Evolutionary conservation across 2,888 invertebrate species (phyloP).

Genomic region (Lucinisca nassula): DNA sequence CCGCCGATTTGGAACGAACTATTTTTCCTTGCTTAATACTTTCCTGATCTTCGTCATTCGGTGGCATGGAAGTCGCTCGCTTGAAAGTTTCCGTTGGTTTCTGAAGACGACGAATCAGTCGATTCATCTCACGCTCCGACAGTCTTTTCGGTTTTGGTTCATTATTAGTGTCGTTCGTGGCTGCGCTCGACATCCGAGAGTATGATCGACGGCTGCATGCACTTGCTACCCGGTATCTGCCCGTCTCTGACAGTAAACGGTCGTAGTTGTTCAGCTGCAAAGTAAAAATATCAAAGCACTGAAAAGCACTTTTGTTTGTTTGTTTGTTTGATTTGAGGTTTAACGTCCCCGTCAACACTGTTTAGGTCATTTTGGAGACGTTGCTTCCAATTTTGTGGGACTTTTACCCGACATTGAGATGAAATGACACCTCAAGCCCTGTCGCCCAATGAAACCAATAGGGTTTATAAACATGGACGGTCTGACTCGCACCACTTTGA

Average conservation of each 20-base stretch:
- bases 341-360: too few relatives aligned
- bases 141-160: slow-evolving; percentile 43
- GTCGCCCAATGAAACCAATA: too few relatives aligned
- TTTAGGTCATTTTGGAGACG: too few relatives aligned
- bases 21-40: slow-evolving; percentile 72
- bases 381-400: too few relatives aligned
- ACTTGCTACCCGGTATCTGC: slow-evolving; percentile 64
- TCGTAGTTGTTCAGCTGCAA: slow-evolving; percentile 69
- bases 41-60: slow-evolving; percentile 57
- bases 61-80: slow-evolving; percentile 52
- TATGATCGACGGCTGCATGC: slow-evolving; percentile 54
- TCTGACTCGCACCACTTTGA: too few relatives aligned
- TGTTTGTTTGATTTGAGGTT: too few relatives aligned
- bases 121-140: slow-evolving; percentile 71
- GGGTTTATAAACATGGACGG: too few relatives aligned
- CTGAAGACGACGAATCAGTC: slow-evolving; percentile 69
- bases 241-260: slow-evolving; percentile 53
- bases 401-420: too few relatives aligned
- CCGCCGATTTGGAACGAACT: slow-evolving; percentile 64
- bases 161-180: slow-evolving; percentile 13
- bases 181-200: slow-evolving; percentile 40
- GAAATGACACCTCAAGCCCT: too few relatives aligned
- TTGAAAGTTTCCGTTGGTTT: slow-evolving; percentile 66
- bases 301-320: too few relatives aligned
- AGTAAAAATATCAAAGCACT: too few relatives aligned